These are phyloP conservation scores for Euglossa dilemma DNA, from an alignment of 1,140 invertebrate species.

Conservation along the genomic window DNA sequence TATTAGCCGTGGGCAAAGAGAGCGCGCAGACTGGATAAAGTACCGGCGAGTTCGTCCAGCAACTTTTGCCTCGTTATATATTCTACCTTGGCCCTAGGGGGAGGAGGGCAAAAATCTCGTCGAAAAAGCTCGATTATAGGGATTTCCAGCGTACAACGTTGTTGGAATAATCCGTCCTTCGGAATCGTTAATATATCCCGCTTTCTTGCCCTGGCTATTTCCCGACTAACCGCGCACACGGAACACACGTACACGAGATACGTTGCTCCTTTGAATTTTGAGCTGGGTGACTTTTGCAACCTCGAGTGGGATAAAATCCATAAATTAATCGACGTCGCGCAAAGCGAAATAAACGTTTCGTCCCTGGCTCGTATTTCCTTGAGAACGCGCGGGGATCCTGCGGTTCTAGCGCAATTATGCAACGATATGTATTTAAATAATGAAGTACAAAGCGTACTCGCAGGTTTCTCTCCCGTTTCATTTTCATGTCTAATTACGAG, in stretches of 20 bases:
- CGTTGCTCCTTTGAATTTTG: too few relatives aligned
- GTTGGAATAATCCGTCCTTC: not conserved
- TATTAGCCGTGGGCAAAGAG: constrained; percentile 32
- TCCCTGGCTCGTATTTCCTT: too few relatives aligned
- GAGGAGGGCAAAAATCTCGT: not conserved
- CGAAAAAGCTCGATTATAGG: constrained; percentile 19
- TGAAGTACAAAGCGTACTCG: not conserved
- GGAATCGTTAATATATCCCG: not conserved
- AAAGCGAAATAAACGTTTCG: not conserved
- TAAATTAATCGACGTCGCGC: too few relatives aligned
- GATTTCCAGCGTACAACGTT: not conserved
- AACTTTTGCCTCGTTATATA: constrained; percentile 23
- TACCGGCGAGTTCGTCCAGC: not conserved
- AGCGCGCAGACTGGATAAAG: constrained; percentile 1
- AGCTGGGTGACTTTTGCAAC: not conserved
- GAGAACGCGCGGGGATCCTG: too few relatives aligned
- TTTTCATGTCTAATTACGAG: constrained; percentile 23
- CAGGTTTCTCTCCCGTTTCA: not conserved
- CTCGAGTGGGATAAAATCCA: not conserved
- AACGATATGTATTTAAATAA: not conserved
- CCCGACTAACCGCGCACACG: not conserved
- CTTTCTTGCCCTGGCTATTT: not conserved
- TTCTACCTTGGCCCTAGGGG: not conserved
- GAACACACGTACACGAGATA: too few relatives aligned
- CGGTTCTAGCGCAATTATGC: not conserved